These are phyloP conservation scores for Notodonta ziczac DNA, from an alignment of 2,888 invertebrate species.

Conservation along the genomic window DNA sequence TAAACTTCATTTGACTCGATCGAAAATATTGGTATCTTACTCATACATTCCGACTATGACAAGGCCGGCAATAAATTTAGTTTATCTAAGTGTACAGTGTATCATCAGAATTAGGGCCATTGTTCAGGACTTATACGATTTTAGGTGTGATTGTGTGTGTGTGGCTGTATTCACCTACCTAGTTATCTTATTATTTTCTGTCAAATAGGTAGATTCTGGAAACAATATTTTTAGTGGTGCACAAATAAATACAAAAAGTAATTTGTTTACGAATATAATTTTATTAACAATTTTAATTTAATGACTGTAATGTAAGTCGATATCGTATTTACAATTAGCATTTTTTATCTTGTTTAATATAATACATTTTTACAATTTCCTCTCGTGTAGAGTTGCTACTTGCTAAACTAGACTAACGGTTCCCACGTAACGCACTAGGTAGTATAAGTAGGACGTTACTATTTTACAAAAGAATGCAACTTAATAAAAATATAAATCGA, in stretches of 20 bases:
- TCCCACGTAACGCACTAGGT: conserved; percentile 22
- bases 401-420: conserved; percentile 37
- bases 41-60: no score
- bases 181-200: no score
- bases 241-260: conserved; percentile 63
- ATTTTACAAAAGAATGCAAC: conserved; percentile 44
- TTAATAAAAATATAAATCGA: neutral
- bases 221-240: neutral
- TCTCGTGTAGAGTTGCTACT: conserved; percentile 52
- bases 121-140: no score
- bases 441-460: conserved; percentile 21
- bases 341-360: conserved; percentile 58
- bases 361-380: conserved; percentile 82
- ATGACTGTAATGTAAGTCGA: conserved; percentile 83
- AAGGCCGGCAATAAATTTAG: no score
- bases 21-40: no score
- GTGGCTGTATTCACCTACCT: no score
- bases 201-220: no score
- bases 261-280: conserved; percentile 83
- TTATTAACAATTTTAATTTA: conserved; percentile 85
- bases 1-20: no score
- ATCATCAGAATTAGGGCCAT: no score
- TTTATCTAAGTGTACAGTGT: no score
- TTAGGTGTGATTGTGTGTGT: no score
- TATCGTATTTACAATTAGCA: conserved; percentile 81